A percentile compares a stretch with the other conserved stretches of the same genome.
Conservation (phyloP, 1,140 invertebrate species). For the Calephelis nemesis region DNA sequence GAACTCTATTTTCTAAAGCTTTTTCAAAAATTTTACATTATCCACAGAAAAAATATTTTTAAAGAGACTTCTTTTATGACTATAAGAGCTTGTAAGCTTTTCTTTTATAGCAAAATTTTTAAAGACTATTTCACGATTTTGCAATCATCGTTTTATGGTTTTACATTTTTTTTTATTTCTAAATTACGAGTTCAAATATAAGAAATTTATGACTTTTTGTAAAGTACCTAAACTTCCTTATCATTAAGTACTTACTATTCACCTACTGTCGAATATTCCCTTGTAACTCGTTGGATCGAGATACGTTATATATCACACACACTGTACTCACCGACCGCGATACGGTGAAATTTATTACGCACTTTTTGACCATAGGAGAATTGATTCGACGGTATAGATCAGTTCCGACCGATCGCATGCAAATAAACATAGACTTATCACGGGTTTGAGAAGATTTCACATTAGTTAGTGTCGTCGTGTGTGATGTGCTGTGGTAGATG, state of each 20-base stretch:
- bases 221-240: background rate
- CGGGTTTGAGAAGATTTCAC: conserved; percentile 26
- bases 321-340: conserved; percentile 1
- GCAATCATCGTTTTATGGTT: no score
- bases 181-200: no score
- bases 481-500: conserved; percentile 38
- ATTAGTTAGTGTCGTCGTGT: conserved; percentile 22
- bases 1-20: no score
- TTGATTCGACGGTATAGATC: background rate
- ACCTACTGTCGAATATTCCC: background rate
- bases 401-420: conserved; percentile 7
- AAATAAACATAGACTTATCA: conserved; percentile 3
- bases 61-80: no score
- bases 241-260: conserved; percentile 16
- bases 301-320: background rate
- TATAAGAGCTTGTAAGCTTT: no score
- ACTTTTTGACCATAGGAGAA: background rate
- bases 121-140: no score
- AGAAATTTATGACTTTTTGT: background rate
- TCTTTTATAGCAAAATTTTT: no score
- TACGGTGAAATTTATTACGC: background rate
- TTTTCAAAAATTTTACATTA: no score
- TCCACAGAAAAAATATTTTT: no score
- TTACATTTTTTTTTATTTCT: no score
- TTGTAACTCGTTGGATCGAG: conserved; percentile 2